phyloP scores from a whole-genome alignment of 2,888 invertebrate species.

The Eupithecia insigniata region DNA sequence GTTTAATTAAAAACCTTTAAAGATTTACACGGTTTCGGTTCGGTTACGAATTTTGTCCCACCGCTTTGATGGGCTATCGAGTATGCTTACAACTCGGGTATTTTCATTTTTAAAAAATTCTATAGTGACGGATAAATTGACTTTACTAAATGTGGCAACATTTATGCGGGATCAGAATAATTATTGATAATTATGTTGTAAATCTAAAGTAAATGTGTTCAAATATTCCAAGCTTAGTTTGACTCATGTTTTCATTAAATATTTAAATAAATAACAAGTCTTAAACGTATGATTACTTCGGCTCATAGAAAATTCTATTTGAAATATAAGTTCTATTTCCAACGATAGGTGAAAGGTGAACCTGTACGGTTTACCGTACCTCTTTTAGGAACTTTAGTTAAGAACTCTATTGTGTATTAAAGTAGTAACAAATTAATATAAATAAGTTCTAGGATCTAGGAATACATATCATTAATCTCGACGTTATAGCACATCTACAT shows the following conservation, averaged over 20 bases:
- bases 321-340: background rate
- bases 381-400: background rate
- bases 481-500: background rate
- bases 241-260: background rate
- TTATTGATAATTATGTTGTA: background rate
- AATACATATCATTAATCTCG: background rate
- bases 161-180: too few relatives aligned
- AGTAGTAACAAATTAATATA: background rate
- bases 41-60: constrained; percentile 56
- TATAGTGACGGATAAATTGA: background rate
- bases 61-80: constrained; percentile 55
- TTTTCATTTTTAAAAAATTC: constrained; percentile 11
- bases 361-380: background rate
- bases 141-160: background rate
- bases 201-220: background rate
- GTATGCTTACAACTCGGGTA: constrained; percentile 38
- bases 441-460: background rate
- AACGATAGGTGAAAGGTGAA: background rate
- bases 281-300: background rate
- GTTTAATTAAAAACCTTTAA: constrained; percentile 79
- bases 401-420: background rate
- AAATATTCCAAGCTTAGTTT: background rate
- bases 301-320: background rate
- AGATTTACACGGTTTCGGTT: constrained; percentile 67
- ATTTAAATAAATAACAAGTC: background rate